Evolutionary conservation across 2,888 invertebrate genomes (phyloP), one percentile per base, ranked within the genome.

Genomic region (Leptogaster cylindrica): DNA sequence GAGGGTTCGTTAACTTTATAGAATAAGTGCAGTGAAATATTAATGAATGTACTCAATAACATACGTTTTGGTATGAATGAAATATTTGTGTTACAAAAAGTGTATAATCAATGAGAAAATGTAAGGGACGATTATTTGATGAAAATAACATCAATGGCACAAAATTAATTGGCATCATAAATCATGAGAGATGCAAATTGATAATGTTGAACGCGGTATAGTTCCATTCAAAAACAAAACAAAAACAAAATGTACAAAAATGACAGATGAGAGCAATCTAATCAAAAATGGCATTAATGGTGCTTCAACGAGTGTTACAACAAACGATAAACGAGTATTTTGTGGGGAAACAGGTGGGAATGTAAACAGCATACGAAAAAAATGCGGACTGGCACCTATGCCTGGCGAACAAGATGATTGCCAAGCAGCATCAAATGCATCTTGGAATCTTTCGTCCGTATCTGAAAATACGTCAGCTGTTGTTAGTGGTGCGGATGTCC

Each of bases 221-320:
- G 63, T 55, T 69, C 61, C 65, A 68, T 65, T 65, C 61, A 50
- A 65, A 65, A 69, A 68, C 66, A 73, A 73, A 86, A 87, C 85
- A 84, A 85, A 86, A 86, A 88, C 87, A 87, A 87, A 87, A 87
- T 87, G 87, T 87, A 84, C 83, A 82, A 84, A 84, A 84, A 85
- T 85, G 85, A 84, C 82, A 82, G 84, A 84, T 81, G 84, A 89
- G 85, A 86, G 85, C 84, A 86, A 87, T 86, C 86, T 85, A 68
- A 71, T 72, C 63, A 74, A 85, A 85, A 86, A 87, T 85, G 88
- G 87, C 83, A 86, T 87, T 82, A 87, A 87, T 85, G 88, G 87
- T 82, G 87, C 70, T 69, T 76, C 70, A 68, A 72, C 46, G 63
- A 72, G 44, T 51, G 73, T 48, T 58, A 73, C 23, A 66, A 65